Conservation (phyloP, 2,113 vertebrate species). For the Neofelis nebulosa region DNA sequence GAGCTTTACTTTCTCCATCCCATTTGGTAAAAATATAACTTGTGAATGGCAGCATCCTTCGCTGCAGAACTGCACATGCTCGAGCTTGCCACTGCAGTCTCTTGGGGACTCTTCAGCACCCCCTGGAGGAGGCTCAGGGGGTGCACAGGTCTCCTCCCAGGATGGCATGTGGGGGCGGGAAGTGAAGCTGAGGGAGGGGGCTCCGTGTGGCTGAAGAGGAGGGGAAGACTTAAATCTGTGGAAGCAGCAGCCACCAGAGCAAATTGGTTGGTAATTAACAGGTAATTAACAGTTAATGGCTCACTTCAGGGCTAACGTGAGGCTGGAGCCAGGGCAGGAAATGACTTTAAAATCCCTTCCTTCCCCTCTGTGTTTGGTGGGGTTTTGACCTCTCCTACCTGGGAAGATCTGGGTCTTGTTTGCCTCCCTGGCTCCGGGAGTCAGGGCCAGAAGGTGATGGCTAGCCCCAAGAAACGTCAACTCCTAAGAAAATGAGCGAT, state of each 20-base stretch:
- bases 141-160: neutral
- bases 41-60: neutral
- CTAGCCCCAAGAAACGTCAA: neutral
- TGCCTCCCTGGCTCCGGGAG: neutral
- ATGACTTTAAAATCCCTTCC: neutral
- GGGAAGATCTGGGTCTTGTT: neutral
- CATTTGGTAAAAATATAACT: neutral
- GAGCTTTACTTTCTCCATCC: neutral
- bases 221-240: neutral
- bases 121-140: neutral
- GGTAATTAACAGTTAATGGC: constrained; percentile 9
- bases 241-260: neutral
- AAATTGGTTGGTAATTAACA: constrained; percentile 19
- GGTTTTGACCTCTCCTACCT: neutral
- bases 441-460: neutral
- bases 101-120: neutral
- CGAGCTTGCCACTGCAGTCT: neutral
- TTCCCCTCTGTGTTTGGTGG: neutral
- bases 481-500: neutral
- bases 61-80: neutral
- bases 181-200: neutral
- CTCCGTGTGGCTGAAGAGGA: neutral
- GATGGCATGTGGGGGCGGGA: fast-evolving
- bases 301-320: neutral
- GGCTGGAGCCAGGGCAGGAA: neutral